These are phyloP conservation scores for Acanthosepion esculentum DNA, from an alignment of 2,888 invertebrate genomes.

Conservation along the genomic window DNA sequence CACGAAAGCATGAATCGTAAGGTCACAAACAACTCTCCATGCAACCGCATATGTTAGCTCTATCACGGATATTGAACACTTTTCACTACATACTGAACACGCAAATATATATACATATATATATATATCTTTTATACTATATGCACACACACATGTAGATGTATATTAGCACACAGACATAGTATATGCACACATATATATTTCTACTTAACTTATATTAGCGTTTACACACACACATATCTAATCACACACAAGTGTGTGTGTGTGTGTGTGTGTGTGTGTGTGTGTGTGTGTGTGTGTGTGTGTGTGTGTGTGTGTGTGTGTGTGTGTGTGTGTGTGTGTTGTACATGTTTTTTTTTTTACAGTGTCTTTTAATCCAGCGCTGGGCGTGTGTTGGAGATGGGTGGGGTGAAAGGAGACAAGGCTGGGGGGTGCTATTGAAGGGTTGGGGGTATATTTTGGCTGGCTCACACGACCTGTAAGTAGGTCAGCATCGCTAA, in stretches of 20 bases:
- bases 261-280: neutral
- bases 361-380: neutral
- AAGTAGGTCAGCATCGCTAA: neutral
- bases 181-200: neutral
- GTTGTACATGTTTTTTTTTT: too few species aligned
- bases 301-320: neutral
- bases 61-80: too few species aligned
- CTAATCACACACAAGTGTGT: neutral
- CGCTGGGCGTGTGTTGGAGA: neutral
- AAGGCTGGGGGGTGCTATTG: neutral
- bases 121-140: too few species aligned
- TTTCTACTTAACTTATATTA: neutral
- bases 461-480: conserved; percentile 11
- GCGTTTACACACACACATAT: neutral
- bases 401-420: neutral
- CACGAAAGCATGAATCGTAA: too few species aligned
- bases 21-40: too few species aligned
- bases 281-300: neutral
- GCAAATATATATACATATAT: too few species aligned
- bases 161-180: too few species aligned
- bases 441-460: neutral
- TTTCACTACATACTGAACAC: too few species aligned
- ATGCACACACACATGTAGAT: too few species aligned
- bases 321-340: neutral
- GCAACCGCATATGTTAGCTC: too few species aligned